phyloP scores from a whole-genome alignment of 1,140 invertebrate species.

The Ceratosolen solmsi region DNA sequence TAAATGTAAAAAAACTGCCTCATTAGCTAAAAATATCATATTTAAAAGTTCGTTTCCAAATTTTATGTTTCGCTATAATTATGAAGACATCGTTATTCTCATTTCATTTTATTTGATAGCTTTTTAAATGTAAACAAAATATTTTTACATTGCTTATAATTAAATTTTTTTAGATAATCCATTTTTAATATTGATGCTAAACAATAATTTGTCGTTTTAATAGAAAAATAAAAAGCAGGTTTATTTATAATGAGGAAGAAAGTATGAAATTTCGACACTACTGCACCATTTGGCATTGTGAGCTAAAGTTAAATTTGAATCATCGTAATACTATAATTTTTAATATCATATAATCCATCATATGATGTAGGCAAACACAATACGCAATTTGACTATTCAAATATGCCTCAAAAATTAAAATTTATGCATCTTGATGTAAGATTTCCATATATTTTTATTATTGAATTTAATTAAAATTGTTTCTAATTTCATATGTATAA shows the following conservation, averaged over 20 bases:
- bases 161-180: no score
- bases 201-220: no score
- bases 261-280: background rate
- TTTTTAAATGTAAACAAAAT: no score
- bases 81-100: background rate
- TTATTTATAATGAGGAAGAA: background rate
- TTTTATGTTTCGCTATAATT: background rate
- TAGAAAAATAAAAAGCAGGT: background rate
- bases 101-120: background rate
- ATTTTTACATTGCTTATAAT: no score
- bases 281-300: no score
- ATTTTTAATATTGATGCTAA: no score
- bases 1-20: background rate
- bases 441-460: background rate
- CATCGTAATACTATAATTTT: background rate
- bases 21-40: background rate
- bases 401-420: background rate
- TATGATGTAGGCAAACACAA: no score
- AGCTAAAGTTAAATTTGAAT: background rate
- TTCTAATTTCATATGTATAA: no score
- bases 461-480: background rate
- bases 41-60: background rate
- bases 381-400: background rate
- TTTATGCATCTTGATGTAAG: background rate
- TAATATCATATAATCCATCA: no score